Conservation (phyloP, 2,113 vertebrate genomes). For the Herpailurus yagouaroundi region DNA sequence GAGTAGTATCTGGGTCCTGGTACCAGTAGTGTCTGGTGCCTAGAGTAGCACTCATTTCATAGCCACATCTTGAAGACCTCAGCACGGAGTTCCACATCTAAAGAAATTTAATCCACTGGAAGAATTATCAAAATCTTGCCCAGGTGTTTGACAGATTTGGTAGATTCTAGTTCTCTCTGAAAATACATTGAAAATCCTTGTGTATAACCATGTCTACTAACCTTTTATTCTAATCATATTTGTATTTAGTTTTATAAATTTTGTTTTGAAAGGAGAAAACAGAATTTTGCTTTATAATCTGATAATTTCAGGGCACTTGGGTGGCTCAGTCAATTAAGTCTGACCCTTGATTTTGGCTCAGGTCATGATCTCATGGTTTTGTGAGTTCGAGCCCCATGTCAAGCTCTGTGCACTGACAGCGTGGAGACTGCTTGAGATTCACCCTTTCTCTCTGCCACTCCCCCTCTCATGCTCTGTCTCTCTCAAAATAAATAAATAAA, state of each 20-base stretch:
- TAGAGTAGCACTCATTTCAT: background rate
- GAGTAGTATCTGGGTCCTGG: background rate
- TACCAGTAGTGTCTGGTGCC: too few species aligned
- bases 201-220: background rate
- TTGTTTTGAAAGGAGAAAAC: slow-evolving; percentile 13
- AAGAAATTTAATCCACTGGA: background rate
- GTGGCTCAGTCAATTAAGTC: too few species aligned
- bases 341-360: too few species aligned
- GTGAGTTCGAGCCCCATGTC: too few species aligned
- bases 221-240: background rate
- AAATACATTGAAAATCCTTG: background rate
- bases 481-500: too few species aligned
- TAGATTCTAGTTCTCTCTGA: slow-evolving; percentile 20
- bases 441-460: too few species aligned
- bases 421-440: too few species aligned
- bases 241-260: slow-evolving; percentile 46
- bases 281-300: background rate
- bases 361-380: too few species aligned
- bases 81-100: background rate
- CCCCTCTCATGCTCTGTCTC: too few species aligned
- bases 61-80: background rate
- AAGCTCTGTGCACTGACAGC: too few species aligned
- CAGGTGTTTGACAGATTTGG: background rate
- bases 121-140: background rate
- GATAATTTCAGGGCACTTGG: background rate